Base-by-base conservation (phyloP, 2,113 vertebrate genomes). In the Lophura nycthemera region DNA sequence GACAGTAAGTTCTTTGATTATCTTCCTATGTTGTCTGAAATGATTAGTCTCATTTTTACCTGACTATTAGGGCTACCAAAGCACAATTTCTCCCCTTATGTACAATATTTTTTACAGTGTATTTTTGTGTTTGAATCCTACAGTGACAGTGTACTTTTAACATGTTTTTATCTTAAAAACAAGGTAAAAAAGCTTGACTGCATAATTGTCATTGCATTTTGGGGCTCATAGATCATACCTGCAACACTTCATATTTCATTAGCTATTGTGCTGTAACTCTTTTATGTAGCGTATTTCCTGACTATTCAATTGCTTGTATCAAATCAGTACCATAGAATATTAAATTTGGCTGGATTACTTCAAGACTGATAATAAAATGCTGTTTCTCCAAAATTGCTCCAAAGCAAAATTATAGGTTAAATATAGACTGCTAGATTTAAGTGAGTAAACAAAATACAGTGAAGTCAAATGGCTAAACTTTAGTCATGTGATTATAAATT, bases 151-250 rank as follows among this genome's bases (percentile, higher is more conserved):
- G 38, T 38, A 38, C 30, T 91, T 96, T 93, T 94, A 93, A 43
- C 50, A 90, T 83, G 45, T 83, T 83, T 91, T 96, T 89, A 57
- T 96, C 71, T 70, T 81, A 88, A 88, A 88, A 86, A 52, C 56
- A 78, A 96, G 78, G 57, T 91, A 88, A 95, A 92, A 93, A 50
- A 85, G 66, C 74, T 83, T 91, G 67, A 85, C 27, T 72, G 15
- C 56, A 21, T 88, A 73, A 91, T 96, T 75, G 61, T 87, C 86
- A 43, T 32, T 92, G 5, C 86, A 40, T 90, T 91, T 94, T 63
- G 47, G 38, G 42, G 16, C 57, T 92, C 80, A 66, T 90, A 65
- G 67, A 43, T 95, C 91, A 43, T 86, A 61, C 54, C 32, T 80
- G 42, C 54, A 74, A 42, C 52, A 16, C 30, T 64, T 18, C 52